A percentile compares a stretch with the other conserved stretches of the same genome.
phyloP scores from a whole-genome alignment of 2,888 invertebrate species.

The Apotomis turbidana region DNA sequence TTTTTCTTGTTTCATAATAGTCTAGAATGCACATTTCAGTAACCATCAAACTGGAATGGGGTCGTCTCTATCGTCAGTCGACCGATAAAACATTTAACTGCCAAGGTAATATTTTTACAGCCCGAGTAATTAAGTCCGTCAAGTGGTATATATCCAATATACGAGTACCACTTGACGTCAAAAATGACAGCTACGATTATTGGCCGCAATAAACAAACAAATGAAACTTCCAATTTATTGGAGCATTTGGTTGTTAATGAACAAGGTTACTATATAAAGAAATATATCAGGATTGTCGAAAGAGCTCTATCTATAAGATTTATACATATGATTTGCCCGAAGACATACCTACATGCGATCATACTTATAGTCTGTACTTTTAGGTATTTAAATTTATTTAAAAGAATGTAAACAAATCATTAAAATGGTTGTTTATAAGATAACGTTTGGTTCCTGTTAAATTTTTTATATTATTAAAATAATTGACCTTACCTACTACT shows the following conservation, averaged over 20 bases:
- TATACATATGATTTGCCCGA: no score
- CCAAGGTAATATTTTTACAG: conserved; percentile 31
- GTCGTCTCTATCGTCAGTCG: not conserved
- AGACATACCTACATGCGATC: no score
- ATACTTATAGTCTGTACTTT: no score
- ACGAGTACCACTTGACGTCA: conserved; percentile 52
- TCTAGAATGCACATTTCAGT: not conserved
- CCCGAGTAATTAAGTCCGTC: conserved; percentile 46
- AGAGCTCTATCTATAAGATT: no score
- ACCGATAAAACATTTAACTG: conserved; percentile 34
- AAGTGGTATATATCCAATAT: no score
- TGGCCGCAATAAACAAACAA: conserved; percentile 51
- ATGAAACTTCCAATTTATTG: conserved; percentile 42
- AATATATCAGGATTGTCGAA: no score
- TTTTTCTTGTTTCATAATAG: not conserved
- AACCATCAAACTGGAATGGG: not conserved
- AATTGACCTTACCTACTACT: no score
- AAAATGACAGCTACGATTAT: conserved; percentile 55
- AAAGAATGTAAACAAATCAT: no score
- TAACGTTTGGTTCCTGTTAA: no score
- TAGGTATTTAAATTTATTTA: no score
- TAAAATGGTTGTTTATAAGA: no score
- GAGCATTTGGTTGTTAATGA: conserved; percentile 26
- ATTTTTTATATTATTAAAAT: no score
- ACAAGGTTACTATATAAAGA: conserved; percentile 1